Percentiles rank a stretch among this genome's conserved stretches.
phyloP scores from a whole-genome alignment of 1,140 invertebrate species.

The Macrosteles quadrilineatus region DNA sequence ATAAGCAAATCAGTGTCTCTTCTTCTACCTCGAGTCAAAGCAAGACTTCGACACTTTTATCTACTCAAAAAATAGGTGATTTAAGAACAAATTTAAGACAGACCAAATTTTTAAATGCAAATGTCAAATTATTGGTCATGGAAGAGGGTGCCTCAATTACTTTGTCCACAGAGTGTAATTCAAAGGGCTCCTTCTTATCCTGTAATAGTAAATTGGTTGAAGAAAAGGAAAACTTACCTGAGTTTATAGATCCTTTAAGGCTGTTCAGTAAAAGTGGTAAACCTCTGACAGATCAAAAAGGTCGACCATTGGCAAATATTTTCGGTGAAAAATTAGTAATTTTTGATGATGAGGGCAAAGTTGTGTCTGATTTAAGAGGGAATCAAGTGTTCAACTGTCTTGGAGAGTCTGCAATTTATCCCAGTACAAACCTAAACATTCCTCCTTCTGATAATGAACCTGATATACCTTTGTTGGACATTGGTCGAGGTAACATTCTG shows the following conservation, averaged over 20 bases:
- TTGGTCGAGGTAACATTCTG: background rate
- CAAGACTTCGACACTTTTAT: too few relatives aligned
- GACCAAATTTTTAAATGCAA: too few relatives aligned
- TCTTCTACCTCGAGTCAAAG: too few relatives aligned
- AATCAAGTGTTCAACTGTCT: conserved; percentile 23
- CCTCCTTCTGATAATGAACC: background rate
- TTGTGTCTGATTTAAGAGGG: background rate
- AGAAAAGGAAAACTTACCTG: too few relatives aligned
- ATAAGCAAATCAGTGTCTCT: too few relatives aligned
- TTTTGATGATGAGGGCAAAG: background rate
- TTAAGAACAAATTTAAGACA: too few relatives aligned
- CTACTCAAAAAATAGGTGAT: too few relatives aligned
- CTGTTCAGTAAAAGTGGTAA: conserved; percentile 41
- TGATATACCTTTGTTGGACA: background rate
- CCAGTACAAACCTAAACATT: background rate
- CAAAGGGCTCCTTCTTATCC: too few relatives aligned
- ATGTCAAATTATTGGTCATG: too few relatives aligned
- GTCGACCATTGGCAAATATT: background rate
- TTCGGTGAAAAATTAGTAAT: background rate
- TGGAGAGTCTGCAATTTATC: conserved; percentile 3
- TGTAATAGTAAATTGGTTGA: too few relatives aligned
- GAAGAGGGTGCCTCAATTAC: too few relatives aligned
- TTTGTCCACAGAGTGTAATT: too few relatives aligned
- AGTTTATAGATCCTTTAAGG: conserved; percentile 45
- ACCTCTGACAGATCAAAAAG: conserved; percentile 26